Evolutionary conservation across 2,888 invertebrate species (phyloP).

Genomic region (Lasioglossum morio): DNA sequence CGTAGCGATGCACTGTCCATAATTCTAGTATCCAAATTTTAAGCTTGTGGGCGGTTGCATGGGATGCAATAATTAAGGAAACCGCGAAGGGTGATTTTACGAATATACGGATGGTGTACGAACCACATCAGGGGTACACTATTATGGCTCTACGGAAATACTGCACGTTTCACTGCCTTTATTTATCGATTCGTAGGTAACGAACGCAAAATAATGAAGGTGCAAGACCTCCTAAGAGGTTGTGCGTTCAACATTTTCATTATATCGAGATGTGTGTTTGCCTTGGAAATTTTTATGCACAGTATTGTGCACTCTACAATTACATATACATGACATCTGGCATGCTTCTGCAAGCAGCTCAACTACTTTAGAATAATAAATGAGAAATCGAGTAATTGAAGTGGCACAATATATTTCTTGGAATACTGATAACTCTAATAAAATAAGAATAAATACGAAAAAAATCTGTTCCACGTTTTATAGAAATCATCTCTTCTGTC

Average conservation of each 20-base stretch:
- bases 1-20: neutral
- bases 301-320: neutral
- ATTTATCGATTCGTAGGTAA: neutral
- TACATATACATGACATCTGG: neutral
- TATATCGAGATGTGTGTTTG: neutral
- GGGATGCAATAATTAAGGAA: neutral
- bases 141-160: neutral
- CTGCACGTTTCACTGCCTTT: neutral
- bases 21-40: neutral
- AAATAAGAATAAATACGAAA: neutral
- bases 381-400: neutral
- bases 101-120: neutral
- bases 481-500: neutral
- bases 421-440: neutral
- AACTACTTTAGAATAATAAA: neutral
- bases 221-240: neutral
- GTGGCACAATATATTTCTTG: neutral
- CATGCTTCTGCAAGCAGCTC: neutral
- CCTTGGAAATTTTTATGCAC: neutral
- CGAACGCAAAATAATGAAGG: constrained; percentile 6
- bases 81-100: neutral
- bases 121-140: neutral
- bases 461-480: neutral
- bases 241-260: neutral
- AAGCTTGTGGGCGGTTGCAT: neutral